phyloP scores from a whole-genome alignment of 2,888 invertebrate genomes.

The Geophilus truncorum region DNA sequence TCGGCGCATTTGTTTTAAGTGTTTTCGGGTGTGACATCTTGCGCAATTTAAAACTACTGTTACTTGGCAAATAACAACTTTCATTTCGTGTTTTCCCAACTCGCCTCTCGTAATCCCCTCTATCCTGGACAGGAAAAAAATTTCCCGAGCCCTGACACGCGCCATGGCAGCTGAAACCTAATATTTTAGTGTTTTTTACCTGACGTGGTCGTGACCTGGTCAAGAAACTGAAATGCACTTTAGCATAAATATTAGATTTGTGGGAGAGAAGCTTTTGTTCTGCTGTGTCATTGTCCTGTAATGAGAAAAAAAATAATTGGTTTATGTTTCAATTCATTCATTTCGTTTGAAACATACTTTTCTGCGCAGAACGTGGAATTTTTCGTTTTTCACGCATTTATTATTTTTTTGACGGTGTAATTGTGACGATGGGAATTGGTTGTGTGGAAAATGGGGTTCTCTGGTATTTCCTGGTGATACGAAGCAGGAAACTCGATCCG shows the following conservation, averaged over 20 bases:
- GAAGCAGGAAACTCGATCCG: background rate
- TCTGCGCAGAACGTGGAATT: background rate
- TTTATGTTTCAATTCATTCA: background rate
- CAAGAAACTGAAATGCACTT: conserved; percentile 9
- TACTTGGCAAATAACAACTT: background rate
- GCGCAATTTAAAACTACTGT: background rate
- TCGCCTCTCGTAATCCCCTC: too few species aligned
- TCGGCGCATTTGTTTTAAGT: background rate
- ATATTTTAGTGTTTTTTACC: background rate
- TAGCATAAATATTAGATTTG: background rate
- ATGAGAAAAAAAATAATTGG: background rate
- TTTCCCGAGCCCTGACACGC: background rate
- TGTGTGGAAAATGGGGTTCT: background rate
- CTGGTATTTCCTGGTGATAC: background rate
- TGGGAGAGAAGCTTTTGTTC: conserved; percentile 16
- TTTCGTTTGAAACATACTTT: background rate
- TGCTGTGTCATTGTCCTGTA: background rate
- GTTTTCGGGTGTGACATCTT: background rate
- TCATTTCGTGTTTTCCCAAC: too few species aligned
- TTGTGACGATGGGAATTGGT: background rate
- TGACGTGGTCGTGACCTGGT: conserved; percentile 8
- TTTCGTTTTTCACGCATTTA: too few species aligned
- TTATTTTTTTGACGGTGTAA: background rate
- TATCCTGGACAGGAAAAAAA: too few species aligned
- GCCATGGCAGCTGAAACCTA: background rate